phyloP scores from a whole-genome alignment of 2,888 invertebrate species.

The Cheilosia impressa region DNA sequence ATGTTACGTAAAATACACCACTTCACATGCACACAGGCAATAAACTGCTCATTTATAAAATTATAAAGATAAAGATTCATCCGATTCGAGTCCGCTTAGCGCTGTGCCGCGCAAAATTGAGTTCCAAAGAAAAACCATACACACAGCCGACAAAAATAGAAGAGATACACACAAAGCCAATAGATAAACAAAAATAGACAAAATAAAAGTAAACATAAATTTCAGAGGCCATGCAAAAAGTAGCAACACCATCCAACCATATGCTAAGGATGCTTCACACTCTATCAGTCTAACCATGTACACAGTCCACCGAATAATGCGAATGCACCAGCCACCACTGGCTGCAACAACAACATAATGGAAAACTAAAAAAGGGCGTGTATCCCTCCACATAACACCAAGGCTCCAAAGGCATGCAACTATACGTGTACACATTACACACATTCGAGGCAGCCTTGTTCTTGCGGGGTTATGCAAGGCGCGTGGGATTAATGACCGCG shows the following conservation, averaged over 20 bases:
- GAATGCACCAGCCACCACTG: conserved; percentile 21
- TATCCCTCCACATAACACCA: conserved; percentile 59
- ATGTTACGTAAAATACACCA: conserved; percentile 61
- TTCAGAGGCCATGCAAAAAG: conserved; percentile 14
- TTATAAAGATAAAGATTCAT: conserved; percentile 12
- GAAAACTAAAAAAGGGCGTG: conserved; percentile 72
- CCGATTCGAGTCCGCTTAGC: not conserved
- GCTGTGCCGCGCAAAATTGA: conserved; percentile 27
- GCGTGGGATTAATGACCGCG: conserved; percentile 71
- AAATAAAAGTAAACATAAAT: conserved; percentile 30
- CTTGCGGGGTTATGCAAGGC: conserved; percentile 61
- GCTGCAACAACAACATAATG: conserved; percentile 35
- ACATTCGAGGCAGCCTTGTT: conserved; percentile 21
- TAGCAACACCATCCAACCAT: conserved; percentile 30
- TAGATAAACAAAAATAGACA: conserved; percentile 31
- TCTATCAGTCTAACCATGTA: not conserved
- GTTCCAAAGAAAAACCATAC: conserved; percentile 22
- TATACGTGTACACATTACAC: conserved; percentile 2
- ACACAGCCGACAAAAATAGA: conserved; percentile 24
- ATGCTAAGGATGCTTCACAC: conserved; percentile 18
- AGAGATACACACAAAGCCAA: conserved; percentile 16
- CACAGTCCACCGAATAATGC: conserved; percentile 30
- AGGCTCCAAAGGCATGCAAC: conserved; percentile 54
- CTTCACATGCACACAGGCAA: conserved; percentile 7
- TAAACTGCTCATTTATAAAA: conserved; percentile 28